Percentiles rank a stretch among this genome's conserved stretches.
Evolutionary conservation across 2,888 invertebrate genomes (phyloP).

Genomic region (Trimorus sp.): DNA sequence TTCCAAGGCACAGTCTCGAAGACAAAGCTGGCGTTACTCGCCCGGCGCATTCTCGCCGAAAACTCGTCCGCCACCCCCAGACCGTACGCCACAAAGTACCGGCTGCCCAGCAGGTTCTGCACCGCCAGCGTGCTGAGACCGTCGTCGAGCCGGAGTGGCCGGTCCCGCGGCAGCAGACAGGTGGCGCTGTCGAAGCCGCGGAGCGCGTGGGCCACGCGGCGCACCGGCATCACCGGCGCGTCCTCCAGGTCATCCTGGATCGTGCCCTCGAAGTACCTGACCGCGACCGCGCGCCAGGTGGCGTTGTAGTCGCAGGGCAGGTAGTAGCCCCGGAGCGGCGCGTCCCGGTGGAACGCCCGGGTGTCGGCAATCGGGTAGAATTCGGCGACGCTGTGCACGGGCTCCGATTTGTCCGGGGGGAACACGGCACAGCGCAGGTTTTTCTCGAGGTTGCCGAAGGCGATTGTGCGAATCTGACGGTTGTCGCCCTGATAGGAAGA

Average conservation of each 20-base stretch:
- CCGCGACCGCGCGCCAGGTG: slow-evolving; percentile 73
- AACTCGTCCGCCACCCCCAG: slow-evolving; percentile 82
- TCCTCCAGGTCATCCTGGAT: slow-evolving; percentile 52
- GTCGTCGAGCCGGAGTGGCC: slow-evolving; percentile 83
- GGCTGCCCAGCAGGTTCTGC: slow-evolving; percentile 86
- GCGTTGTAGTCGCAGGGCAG: slow-evolving; percentile 78
- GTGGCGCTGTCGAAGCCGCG: slow-evolving; percentile 83
- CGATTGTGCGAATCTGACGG: slow-evolving; percentile 84
- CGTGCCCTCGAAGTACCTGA: slow-evolving; percentile 72
- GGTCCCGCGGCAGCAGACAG: slow-evolving; percentile 85
- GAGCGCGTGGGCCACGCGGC: slow-evolving; percentile 58
- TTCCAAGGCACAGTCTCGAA: slow-evolving; percentile 86
- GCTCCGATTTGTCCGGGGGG: slow-evolving; percentile 84
- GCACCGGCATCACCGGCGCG: slow-evolving; percentile 71
- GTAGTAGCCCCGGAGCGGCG: slow-evolving; percentile 83
- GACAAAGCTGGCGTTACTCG: slow-evolving; percentile 81
- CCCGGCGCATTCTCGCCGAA: slow-evolving; percentile 79
- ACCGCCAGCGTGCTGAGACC: slow-evolving; percentile 87
- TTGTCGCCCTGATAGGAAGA: slow-evolving; percentile 86
- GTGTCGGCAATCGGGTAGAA: slow-evolving; percentile 69
- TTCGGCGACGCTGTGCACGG: slow-evolving; percentile 77
- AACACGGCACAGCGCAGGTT: slow-evolving; percentile 87
- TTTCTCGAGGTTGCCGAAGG: slow-evolving; percentile 84
- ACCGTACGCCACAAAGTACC: slow-evolving; percentile 86
- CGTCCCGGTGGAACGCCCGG: slow-evolving; percentile 67